These are phyloP conservation scores for Ivindomyrus marchei DNA, from an alignment of 2,113 vertebrate genomes.

Conservation along the genomic window DNA sequence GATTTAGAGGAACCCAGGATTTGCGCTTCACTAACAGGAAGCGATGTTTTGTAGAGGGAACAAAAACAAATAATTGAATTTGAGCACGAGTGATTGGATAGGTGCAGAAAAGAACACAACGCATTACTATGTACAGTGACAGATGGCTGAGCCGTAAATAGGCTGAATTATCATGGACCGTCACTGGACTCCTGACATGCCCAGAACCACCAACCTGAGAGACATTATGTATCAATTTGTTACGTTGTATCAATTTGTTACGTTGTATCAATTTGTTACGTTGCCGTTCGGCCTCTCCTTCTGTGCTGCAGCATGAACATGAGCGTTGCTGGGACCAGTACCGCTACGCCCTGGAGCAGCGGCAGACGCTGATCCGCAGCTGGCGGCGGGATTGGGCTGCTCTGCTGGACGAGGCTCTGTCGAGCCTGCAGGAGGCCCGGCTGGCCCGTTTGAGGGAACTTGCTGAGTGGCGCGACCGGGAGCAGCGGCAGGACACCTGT, in stretches of 20 bases:
- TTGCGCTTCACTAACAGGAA: too few species aligned
- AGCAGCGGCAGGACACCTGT: slow-evolving; percentile 74
- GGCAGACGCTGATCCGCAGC: slow-evolving; percentile 51
- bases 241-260: background rate
- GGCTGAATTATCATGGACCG: background rate
- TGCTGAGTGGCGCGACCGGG: slow-evolving; percentile 56
- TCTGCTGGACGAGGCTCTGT: slow-evolving; percentile 62
- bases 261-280: background rate
- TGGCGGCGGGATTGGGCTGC: slow-evolving; percentile 63
- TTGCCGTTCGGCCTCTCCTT: background rate
- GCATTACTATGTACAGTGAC: background rate
- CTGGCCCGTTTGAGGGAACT: slow-evolving; percentile 61
- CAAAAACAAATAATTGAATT: background rate
- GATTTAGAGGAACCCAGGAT: too few species aligned
- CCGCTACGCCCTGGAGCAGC: slow-evolving; percentile 57
- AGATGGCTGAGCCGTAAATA: background rate
- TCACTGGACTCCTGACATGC: background rate
- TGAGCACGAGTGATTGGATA: background rate
- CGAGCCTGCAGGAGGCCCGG: slow-evolving; percentile 65
- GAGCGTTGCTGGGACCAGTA: slow-evolving; percentile 62
- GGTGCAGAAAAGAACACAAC: background rate
- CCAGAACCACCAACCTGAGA: background rate
- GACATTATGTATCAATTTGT: background rate
- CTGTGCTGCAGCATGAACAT: slow-evolving; percentile 61
- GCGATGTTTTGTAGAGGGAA: background rate